Evolutionary conservation across 2,888 invertebrate species (phyloP).

Genomic region (Endomychus coccineus): DNA sequence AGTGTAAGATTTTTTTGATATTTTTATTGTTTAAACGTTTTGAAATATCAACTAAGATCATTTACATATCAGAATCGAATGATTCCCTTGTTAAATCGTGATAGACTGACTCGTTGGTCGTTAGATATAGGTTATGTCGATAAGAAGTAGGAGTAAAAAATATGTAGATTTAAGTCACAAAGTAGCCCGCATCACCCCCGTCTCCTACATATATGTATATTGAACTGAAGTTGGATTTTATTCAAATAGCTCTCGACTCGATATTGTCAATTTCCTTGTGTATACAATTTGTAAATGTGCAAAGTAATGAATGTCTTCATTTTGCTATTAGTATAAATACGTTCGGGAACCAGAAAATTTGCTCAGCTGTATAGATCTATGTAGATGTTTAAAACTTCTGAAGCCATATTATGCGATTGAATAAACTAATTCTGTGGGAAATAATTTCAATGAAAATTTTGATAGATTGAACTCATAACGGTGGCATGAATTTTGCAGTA

Average conservation of each 20-base stretch:
- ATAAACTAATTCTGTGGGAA: too few relatives aligned
- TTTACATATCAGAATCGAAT: conserved; percentile 45
- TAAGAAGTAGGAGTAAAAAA: too few relatives aligned
- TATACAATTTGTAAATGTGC: conserved; percentile 31
- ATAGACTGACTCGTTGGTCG: conserved; percentile 36
- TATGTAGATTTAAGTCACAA: conserved; percentile 14
- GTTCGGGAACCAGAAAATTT: conserved; percentile 42
- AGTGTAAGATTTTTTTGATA: conserved; percentile 4
- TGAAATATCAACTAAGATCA: conserved; percentile 45
- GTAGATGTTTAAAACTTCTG: conserved; percentile 18
- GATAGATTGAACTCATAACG: too few relatives aligned
- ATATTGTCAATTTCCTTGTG: conserved; percentile 39
- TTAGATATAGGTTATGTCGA: conserved; percentile 22
- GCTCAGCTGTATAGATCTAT: conserved; percentile 39
- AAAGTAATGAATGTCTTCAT: conserved; percentile 31
- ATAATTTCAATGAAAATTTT: too few relatives aligned
- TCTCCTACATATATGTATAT: conserved; percentile 25
- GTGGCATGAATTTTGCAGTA: too few relatives aligned
- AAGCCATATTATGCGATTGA: too few relatives aligned
- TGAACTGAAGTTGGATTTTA: conserved; percentile 40
- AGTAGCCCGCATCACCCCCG: conserved; percentile 37
- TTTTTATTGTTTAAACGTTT: conserved; percentile 20
- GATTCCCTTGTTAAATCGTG: conserved; percentile 41
- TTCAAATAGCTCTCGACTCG: conserved; percentile 38
- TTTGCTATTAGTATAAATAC: conserved; percentile 41